Percentiles rank a stretch among this genome's conserved stretches.
These are phyloP conservation scores for Molossus molossus DNA, from an alignment of 2,797 vertebrate species.

Conservation along the genomic window DNA sequence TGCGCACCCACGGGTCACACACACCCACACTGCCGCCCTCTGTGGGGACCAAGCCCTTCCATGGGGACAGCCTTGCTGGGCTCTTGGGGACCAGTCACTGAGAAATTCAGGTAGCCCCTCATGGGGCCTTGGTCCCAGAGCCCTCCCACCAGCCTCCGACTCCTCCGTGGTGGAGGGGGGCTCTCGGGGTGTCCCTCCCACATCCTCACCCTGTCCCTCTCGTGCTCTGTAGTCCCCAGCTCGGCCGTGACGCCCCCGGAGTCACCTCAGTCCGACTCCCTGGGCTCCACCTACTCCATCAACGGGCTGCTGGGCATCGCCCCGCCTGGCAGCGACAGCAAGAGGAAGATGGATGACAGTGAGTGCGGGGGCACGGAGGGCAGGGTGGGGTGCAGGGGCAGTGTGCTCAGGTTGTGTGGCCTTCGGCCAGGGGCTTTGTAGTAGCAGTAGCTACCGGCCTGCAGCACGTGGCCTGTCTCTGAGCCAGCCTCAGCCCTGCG, in stretches of 20 bases:
- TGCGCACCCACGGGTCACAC: background rate
- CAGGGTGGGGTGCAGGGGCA: background rate
- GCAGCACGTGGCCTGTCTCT: background rate
- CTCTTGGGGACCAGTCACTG: background rate
- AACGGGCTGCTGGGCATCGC: slow-evolving; percentile 95
- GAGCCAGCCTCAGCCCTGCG: background rate
- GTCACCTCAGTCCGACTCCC: slow-evolving; percentile 95
- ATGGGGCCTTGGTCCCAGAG: background rate
- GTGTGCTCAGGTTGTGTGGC: background rate
- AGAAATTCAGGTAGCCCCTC: background rate
- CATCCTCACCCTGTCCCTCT: background rate
- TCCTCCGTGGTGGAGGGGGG: background rate
- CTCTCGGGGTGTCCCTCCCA: too few relatives aligned
- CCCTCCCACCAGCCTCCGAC: background rate
- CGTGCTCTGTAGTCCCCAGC: slow-evolving; percentile 92
- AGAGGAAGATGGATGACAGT: slow-evolving; percentile 96
- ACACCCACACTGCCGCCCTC: fast-evolving
- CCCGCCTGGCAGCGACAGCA: slow-evolving; percentile 91
- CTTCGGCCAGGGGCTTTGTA: background rate
- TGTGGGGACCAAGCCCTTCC: fast-evolving
- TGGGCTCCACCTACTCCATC: slow-evolving; percentile 97
- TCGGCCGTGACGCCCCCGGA: slow-evolving; percentile 96
- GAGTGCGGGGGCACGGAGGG: slow-evolving; percentile 84
- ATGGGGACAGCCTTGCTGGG: background rate
- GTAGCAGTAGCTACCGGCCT: background rate